A percentile compares a stretch with the other conserved stretches of the same genome.
Conservation (phyloP, 2,113 vertebrate species). For the Romanogobio albipinnatus region DNA sequence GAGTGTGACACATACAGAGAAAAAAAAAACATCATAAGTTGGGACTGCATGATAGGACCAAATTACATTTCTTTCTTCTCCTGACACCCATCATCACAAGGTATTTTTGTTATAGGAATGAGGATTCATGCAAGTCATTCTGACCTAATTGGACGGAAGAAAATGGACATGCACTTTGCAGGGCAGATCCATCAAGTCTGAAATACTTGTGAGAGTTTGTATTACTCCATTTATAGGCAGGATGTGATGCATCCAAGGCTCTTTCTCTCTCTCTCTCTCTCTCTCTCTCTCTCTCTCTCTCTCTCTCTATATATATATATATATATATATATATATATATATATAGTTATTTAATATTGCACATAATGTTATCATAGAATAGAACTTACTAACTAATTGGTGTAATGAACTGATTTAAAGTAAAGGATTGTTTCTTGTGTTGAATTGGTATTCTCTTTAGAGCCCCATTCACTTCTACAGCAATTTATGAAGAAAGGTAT, state of each 20-base stretch:
- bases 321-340: too few species aligned
- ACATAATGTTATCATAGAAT: too few species aligned
- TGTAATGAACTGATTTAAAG: background rate
- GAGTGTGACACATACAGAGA: background rate
- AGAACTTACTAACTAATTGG: background rate
- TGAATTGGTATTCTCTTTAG: slow-evolving; percentile 4
- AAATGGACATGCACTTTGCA: background rate
- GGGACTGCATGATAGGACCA: background rate
- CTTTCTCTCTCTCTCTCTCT: too few species aligned
- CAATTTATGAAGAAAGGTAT: slow-evolving; percentile 23
- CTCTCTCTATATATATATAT: too few species aligned
- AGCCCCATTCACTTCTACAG: background rate
- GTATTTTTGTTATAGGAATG: background rate
- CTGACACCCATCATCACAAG: background rate
- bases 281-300: too few species aligned
- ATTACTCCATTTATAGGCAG: background rate
- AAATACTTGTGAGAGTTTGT: background rate
- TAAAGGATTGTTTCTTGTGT: background rate
- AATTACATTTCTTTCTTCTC: slow-evolving; percentile 4
- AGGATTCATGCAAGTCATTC: background rate
- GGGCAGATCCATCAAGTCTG: background rate
- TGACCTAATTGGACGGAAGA: background rate
- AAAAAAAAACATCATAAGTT: slow-evolving; percentile 7
- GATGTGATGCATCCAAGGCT: background rate
- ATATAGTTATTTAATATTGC: too few species aligned